Percentiles rank a stretch among this genome's conserved stretches.
phyloP scores from a whole-genome alignment of 2,888 invertebrate species.

The Melanophora roralis region DNA sequence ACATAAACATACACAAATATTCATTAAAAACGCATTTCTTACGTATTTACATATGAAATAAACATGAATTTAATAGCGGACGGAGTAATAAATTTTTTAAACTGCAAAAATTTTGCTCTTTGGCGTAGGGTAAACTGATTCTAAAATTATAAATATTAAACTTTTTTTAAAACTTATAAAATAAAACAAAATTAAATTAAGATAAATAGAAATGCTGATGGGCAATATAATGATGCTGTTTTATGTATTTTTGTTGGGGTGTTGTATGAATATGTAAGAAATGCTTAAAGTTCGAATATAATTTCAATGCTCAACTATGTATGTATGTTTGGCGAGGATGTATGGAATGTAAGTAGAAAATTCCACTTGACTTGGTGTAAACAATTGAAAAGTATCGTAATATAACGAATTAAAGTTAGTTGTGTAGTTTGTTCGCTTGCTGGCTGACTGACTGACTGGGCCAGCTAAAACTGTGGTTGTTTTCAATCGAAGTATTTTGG shows the following conservation, averaged over 20 bases:
- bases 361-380: constrained; percentile 61
- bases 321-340: constrained; percentile 6
- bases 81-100: too few relatives aligned
- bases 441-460: neutral
- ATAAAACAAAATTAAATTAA: constrained; percentile 25
- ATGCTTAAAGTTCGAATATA: constrained; percentile 41
- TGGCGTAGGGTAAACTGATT: constrained; percentile 1
- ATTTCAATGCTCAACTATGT: constrained; percentile 23
- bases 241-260: neutral
- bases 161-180: constrained; percentile 42
- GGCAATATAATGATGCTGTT: neutral
- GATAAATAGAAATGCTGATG: neutral
- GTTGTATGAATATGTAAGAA: neutral
- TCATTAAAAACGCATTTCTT: too few relatives aligned
- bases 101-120: neutral
- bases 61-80: too few relatives aligned
- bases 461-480: neutral
- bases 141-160: constrained; percentile 35
- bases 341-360: constrained; percentile 30
- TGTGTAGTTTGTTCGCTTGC: constrained; percentile 21
- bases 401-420: constrained; percentile 54
- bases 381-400: constrained; percentile 61
- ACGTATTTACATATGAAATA: too few relatives aligned
- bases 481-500: neutral
- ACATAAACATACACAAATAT: too few relatives aligned